These are phyloP conservation scores for Romanomermis culicivorax DNA, from an alignment of 2,888 invertebrate species.

Conservation along the genomic window DNA sequence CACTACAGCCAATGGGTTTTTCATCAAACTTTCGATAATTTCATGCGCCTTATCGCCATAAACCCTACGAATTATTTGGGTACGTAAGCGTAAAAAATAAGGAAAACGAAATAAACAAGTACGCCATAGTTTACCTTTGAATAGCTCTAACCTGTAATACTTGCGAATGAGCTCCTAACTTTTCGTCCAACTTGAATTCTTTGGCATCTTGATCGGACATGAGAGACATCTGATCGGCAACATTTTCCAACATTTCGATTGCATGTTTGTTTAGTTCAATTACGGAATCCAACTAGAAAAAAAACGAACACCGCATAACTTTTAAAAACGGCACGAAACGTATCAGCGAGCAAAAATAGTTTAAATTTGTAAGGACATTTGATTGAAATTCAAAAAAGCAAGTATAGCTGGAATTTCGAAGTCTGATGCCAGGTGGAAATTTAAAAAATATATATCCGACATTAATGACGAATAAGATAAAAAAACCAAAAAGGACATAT, in stretches of 20 bases:
- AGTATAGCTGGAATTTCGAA: too few species aligned
- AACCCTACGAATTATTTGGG: conserved; percentile 32
- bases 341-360: background rate
- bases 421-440: too few species aligned
- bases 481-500: too few species aligned
- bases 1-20: conserved; percentile 76
- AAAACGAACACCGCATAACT: too few species aligned
- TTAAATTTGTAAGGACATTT: too few species aligned
- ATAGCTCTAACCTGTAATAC: conserved; percentile 38
- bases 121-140: conserved; percentile 7
- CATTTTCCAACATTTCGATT: conserved; percentile 70
- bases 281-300: conserved; percentile 69
- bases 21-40: conserved; percentile 81
- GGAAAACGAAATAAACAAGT: background rate
- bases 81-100: background rate
- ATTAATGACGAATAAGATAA: too few species aligned
- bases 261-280: conserved; percentile 88
- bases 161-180: conserved; percentile 69
- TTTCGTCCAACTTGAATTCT: conserved; percentile 68
- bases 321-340: too few species aligned
- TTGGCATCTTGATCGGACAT: conserved; percentile 69
- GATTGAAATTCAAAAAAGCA: too few species aligned
- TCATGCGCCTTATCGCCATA: conserved; percentile 50
- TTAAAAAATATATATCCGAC: too few species aligned
- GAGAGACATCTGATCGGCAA: conserved; percentile 64